Evolutionary conservation across 2,797 vertebrate species (phyloP).

Genomic region (Cuculus canorus): DNA sequence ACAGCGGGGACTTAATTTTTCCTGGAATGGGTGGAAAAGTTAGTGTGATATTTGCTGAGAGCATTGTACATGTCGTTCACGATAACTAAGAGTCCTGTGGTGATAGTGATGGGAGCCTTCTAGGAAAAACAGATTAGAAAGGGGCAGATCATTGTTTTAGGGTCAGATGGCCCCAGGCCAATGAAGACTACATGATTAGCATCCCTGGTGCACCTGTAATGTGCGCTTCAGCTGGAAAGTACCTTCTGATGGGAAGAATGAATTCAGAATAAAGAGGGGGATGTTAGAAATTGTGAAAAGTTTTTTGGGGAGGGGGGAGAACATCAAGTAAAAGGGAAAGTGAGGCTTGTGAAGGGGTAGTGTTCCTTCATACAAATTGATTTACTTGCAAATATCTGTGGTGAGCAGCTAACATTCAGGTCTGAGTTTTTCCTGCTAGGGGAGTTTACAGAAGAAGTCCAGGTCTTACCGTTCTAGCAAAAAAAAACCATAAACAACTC

Average conservation of each 20-base stretch:
- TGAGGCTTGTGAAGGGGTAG: background rate
- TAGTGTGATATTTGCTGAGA: background rate
- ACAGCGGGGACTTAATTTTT: background rate
- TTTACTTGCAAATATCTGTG: background rate
- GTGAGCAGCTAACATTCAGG: background rate
- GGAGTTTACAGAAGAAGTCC: background rate
- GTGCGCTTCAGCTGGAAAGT: background rate
- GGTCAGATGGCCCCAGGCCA: background rate
- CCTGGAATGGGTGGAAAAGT: background rate
- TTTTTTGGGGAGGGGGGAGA: background rate
- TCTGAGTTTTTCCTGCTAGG: background rate
- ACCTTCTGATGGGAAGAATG: background rate
- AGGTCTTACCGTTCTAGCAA: background rate
- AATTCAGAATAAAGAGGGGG: background rate
- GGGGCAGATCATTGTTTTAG: background rate
- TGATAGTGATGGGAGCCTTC: background rate
- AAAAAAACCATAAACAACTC: background rate
- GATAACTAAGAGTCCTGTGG: background rate
- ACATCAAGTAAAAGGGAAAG: background rate
- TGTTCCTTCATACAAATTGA: background rate
- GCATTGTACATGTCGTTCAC: background rate
- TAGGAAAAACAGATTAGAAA: background rate
- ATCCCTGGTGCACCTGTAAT: background rate
- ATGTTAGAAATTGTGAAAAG: background rate
- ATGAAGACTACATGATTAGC: background rate